Evolutionary conservation across 2,888 invertebrate species (phyloP).

Genomic region (Ophioninae sp.): DNA sequence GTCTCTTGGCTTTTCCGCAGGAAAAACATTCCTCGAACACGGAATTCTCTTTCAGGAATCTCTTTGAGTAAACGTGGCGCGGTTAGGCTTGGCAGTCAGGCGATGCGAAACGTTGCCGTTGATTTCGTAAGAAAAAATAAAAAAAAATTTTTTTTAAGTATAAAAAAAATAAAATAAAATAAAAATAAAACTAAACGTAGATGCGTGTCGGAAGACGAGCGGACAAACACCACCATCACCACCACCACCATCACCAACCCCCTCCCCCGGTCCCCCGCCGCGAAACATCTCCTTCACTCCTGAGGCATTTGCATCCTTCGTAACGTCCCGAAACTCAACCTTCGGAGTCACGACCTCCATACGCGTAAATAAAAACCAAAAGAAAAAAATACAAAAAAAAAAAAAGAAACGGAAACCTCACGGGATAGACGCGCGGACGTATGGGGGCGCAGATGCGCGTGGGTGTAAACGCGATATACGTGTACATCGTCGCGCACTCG

Average conservation of each 20-base stretch:
- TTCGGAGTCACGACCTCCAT: background rate
- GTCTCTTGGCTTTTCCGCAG: slow-evolving; percentile 60
- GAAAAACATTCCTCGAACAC: slow-evolving; percentile 69
- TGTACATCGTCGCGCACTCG: background rate
- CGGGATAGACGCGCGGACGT: background rate
- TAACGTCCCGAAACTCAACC: background rate
- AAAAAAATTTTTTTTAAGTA: too few relatives aligned
- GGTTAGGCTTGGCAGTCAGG: slow-evolving; percentile 45
- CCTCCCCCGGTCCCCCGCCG: background rate
- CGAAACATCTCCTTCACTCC: background rate
- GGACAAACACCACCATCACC: background rate
- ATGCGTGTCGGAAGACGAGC: slow-evolving; percentile 22
- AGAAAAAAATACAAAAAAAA: too few relatives aligned
- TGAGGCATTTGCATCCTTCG: background rate
- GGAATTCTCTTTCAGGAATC: slow-evolving; percentile 69
- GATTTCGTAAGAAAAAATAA: slow-evolving; percentile 54
- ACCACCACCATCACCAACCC: background rate
- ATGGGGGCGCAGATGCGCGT: background rate
- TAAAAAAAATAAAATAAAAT: slow-evolving; percentile 38
- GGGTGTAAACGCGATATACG: background rate
- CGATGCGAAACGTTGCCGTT: slow-evolving; percentile 39
- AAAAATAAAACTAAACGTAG: slow-evolving; percentile 25
- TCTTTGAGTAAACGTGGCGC: slow-evolving; percentile 68
- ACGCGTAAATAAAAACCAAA: background rate
- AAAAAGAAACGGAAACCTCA: too few relatives aligned